Conservation (phyloP, 2,113 vertebrate species). For the Copsychus sechellarum region DNA sequence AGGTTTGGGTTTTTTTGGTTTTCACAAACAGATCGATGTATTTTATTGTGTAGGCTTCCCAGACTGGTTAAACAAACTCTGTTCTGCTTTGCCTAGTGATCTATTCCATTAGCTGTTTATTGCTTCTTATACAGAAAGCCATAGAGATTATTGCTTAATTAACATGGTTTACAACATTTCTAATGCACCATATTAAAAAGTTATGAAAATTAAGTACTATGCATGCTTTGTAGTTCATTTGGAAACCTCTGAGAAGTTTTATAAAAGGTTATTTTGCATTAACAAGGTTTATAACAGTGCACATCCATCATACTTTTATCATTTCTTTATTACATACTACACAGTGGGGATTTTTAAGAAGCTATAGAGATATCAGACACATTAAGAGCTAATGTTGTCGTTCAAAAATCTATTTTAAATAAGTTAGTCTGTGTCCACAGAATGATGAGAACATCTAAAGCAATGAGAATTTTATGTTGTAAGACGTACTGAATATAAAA, state of each 20-base stretch:
- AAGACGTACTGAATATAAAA: not conserved
- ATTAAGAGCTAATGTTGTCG: conserved; percentile 29
- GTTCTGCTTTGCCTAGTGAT: conserved; percentile 68
- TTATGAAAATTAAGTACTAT: conserved; percentile 76
- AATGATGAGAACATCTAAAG: conserved; percentile 22
- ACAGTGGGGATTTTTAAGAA: conserved; percentile 45
- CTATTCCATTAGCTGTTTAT: conserved; percentile 65
- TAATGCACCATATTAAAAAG: conserved; percentile 75
- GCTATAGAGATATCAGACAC: conserved; percentile 15
- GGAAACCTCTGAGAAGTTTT: conserved; percentile 65
- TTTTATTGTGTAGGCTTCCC: not conserved
- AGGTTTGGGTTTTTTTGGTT: not conserved
- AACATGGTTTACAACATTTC: conserved; percentile 73
- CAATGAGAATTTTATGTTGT: not conserved
- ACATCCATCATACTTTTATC: conserved; percentile 44
- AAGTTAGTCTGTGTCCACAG: conserved; percentile 15
- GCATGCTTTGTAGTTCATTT: conserved; percentile 61
- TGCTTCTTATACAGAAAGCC: conserved; percentile 68
- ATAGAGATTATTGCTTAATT: conserved; percentile 77
- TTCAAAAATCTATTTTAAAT: conserved; percentile 38
- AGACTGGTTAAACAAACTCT: conserved; percentile 61
- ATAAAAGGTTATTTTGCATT: conserved; percentile 69
- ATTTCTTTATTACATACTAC: conserved; percentile 48
- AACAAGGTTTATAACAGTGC: conserved; percentile 59
- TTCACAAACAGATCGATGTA: not conserved